A percentile compares a stretch with the other conserved stretches of the same genome.
Conservation (phyloP, 2,888 invertebrate genomes). For the Graphium colonna region DNA sequence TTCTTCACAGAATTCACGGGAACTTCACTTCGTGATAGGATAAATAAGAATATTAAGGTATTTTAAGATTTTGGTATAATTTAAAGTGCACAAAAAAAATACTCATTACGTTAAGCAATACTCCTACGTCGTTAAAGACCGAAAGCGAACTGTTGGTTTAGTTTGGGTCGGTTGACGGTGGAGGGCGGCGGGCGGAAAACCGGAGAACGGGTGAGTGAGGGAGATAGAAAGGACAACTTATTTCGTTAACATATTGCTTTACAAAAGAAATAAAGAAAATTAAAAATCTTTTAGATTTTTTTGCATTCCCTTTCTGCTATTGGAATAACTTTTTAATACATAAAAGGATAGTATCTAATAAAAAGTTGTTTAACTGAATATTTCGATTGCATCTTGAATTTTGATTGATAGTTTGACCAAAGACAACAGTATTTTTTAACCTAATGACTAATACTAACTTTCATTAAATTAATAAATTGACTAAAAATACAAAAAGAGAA, state of each 20-base stretch:
- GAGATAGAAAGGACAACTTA: constrained; percentile 53
- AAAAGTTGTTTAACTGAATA: constrained; percentile 13
- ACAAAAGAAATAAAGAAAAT: neutral
- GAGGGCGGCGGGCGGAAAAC: constrained; percentile 61
- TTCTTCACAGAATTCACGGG: constrained; percentile 67
- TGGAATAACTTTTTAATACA: neutral
- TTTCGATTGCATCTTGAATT: constrained; percentile 1
- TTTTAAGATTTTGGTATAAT: constrained; percentile 74
- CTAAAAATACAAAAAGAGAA: too few species aligned
- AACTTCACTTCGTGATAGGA: constrained; percentile 63
- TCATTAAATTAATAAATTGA: too few species aligned
- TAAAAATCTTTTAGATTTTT: constrained; percentile 21
- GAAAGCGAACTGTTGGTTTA: constrained; percentile 80
- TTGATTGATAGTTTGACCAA: neutral
- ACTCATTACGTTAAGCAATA: constrained; percentile 71
- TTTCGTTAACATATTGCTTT: constrained; percentile 20
- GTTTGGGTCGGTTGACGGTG: constrained; percentile 57
- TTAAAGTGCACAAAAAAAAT: constrained; percentile 75
- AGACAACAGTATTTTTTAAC: too few species aligned
- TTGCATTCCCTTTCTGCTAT: neutral
- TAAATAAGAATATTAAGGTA: constrained; percentile 65
- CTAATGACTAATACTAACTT: too few species aligned
- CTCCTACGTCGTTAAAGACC: constrained; percentile 76
- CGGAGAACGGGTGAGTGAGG: constrained; percentile 68
- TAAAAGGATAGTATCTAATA: neutral